A percentile compares a stretch with the other conserved stretches of the same genome.
These are phyloP conservation scores for Luffia ferchaultella DNA, from an alignment of 2,888 invertebrate species.

Conservation along the genomic window DNA sequence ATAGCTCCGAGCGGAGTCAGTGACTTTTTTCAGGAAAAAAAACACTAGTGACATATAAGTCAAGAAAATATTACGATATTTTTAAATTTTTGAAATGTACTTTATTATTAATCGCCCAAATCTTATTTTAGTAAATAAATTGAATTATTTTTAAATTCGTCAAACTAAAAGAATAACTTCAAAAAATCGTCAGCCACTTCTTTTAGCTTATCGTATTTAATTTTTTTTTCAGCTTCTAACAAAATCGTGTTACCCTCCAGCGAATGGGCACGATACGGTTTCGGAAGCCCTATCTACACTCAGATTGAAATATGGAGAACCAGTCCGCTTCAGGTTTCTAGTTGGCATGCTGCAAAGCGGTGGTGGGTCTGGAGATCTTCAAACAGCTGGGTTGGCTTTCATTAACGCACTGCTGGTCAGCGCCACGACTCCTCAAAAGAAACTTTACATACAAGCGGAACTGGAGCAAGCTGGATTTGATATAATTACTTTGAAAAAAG, in stretches of 20 bases:
- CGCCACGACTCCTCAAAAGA: conserved; percentile 76
- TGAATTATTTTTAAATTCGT: no score
- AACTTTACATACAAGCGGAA: conserved; percentile 86
- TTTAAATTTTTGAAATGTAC: no score
- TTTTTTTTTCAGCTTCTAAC: conserved; percentile 81
- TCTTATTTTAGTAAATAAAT: no score
- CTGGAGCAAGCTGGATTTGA: conserved; percentile 84
- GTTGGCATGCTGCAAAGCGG: conserved; percentile 88
- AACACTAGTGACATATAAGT: no score
- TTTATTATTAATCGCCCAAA: no score
- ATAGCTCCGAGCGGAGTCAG: no score
- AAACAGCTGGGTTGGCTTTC: conserved; percentile 83
- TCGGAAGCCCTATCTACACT: conserved; percentile 92
- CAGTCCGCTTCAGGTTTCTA: conserved; percentile 89
- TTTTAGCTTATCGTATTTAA: no score
- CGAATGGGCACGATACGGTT: conserved; percentile 82
- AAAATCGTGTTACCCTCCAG: conserved; percentile 78
- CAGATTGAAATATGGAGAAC: conserved; percentile 88
- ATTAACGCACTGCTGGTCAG: conserved; percentile 84
- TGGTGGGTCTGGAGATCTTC: conserved; percentile 75
- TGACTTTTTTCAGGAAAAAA: no score
- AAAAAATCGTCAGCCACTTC: no score
- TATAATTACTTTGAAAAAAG: conserved; percentile 67
- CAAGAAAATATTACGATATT: no score
- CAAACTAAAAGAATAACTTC: no score